Conservation (phyloP, 1,140 invertebrate species). For the Theocolax elegans region DNA sequence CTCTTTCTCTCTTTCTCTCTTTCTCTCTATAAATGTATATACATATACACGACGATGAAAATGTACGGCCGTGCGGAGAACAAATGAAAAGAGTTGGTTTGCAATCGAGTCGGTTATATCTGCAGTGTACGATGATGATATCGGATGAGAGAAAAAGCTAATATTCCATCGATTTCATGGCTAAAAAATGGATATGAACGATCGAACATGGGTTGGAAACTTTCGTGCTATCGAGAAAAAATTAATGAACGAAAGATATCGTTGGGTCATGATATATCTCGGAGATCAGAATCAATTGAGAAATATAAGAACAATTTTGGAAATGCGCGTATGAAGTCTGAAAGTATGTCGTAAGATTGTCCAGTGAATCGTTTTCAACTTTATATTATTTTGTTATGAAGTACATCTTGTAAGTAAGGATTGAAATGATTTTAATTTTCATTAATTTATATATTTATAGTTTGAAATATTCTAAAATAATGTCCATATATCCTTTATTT, state of each 20-base stretch:
- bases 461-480: too few species aligned
- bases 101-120: not conserved
- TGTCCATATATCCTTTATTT: too few species aligned
- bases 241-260: not conserved
- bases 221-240: not conserved
- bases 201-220: not conserved
- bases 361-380: too few species aligned
- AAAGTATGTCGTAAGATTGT: too few species aligned
- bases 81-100: slow-evolving; percentile 33
- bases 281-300: not conserved
- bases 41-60: not conserved
- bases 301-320: not conserved
- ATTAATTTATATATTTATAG: too few species aligned
- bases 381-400: too few species aligned
- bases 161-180: slow-evolving; percentile 13
- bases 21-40: too few species aligned
- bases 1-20: too few species aligned
- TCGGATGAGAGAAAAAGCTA: slow-evolving; percentile 25
- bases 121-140: slow-evolving; percentile 13
- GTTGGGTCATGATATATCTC: not conserved
- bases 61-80: not conserved
- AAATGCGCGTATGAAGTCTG: not conserved
- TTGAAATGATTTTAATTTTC: too few species aligned
- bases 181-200: slow-evolving; percentile 6
- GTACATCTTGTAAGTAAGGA: too few species aligned